Base-by-base conservation (phyloP, 2,888 invertebrate species). In the Halocaridina rubra region DNA sequence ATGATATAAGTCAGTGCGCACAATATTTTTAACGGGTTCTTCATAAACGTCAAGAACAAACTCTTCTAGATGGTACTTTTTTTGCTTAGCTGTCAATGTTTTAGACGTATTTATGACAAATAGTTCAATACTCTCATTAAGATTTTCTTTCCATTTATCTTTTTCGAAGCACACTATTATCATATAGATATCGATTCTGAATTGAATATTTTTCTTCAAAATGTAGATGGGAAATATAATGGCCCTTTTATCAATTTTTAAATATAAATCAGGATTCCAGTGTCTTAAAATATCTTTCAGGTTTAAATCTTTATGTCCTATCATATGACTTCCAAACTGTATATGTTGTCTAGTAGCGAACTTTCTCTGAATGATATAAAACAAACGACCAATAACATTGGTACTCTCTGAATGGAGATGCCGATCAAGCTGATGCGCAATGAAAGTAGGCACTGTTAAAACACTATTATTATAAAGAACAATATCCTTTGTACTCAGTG, bases 341-440 rank as follows among this genome's bases (percentile, higher is more conserved):
- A 29, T 5, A 1, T 59, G 13, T 7, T 77, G 22, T 13, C 0
- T 27, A n/a, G n/a, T 33, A 8, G 69, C 27, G 27, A 76, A 22
- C 1, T 39, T 16, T 27, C 33, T 57, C 27, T 64, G 29, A 5
- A 82, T 13, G 22, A 32, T 3, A 16, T 22, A 10, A 33, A 24
- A 71, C 2, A 82, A 33, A 27, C 57, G 69, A 7, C 81, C 81
- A 22, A 33, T 22, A 16, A 82, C 32, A n/a, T 27, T 77, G 19
- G 57, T 29, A 2, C 10, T 19, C 27, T 77, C 71, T n/a, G 32
- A 19, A 32, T 71, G 27, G 0, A 57, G 2, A 10, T 77, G 39
- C 29, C 29, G 76, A 27, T 82, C 22, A 3, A 82, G 3, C 32
- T 71, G 39, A 59, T n/a, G 22, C 19, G 19, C 33, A 69, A 19